Conservation (phyloP, 2,888 invertebrate genomes). For the Scaptomyza polygonia region DNA sequence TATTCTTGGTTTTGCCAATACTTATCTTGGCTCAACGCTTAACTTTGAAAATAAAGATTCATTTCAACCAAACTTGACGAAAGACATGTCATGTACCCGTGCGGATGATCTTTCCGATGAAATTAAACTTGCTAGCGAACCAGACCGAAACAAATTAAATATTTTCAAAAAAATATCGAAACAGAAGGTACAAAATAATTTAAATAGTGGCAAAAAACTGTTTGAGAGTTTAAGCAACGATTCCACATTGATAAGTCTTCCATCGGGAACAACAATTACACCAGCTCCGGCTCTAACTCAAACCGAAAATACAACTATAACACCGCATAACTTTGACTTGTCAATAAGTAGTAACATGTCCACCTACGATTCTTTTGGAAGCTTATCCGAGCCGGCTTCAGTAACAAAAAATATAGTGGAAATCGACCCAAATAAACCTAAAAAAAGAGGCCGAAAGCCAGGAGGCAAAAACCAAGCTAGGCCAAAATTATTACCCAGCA, state of each 20-base stretch:
- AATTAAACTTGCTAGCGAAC: conserved; percentile 89
- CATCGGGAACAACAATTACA: conserved; percentile 83
- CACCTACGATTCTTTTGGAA: conserved; percentile 8
- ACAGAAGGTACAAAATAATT: conserved; percentile 59
- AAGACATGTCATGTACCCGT: not conserved
- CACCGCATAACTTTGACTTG: conserved; percentile 1
- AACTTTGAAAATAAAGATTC: conserved; percentile 4
- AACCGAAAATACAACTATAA: conserved; percentile 10
- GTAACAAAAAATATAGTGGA: conserved; percentile 8
- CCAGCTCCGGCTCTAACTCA: conserved; percentile 60
- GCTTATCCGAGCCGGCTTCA: not conserved
- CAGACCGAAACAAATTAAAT: conserved; percentile 93
- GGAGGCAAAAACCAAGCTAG: conserved; percentile 80
- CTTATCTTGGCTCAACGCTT: not conserved
- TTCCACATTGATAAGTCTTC: conserved; percentile 76
- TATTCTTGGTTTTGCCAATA: not conserved
- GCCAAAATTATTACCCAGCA: conserved; percentile 3
- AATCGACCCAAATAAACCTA: conserved; percentile 66
- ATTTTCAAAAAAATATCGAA: conserved; percentile 94
- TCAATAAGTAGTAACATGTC: conserved; percentile 4
- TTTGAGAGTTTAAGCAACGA: conserved; percentile 23
- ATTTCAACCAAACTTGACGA: not conserved
- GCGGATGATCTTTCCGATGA: conserved; percentile 27
- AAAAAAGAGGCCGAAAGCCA: conserved; percentile 82
- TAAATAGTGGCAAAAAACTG: conserved; percentile 29